Conservation (phyloP, 2,113 vertebrate species). For the Indicator maculatus region DNA sequence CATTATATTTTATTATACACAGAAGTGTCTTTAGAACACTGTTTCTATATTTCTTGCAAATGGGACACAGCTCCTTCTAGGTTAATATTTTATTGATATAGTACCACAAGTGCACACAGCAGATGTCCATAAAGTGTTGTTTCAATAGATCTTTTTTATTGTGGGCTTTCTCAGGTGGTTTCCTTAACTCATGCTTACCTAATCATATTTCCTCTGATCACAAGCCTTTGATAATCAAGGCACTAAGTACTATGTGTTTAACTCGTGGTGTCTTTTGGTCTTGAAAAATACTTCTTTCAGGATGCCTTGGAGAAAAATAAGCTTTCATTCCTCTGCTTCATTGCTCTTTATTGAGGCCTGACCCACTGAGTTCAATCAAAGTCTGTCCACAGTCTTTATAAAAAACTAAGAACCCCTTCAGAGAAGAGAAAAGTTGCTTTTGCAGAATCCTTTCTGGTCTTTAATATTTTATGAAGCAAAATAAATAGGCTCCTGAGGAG, state of each 20-base stretch:
- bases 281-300: background rate
- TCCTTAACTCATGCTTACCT: background rate
- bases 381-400: background rate
- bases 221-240: background rate
- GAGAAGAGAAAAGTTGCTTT: background rate
- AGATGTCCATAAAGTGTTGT: background rate
- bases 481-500: background rate
- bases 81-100: background rate
- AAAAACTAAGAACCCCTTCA: background rate
- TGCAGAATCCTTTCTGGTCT: background rate
- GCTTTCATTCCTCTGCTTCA: background rate
- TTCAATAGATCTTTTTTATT: background rate
- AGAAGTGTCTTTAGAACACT: background rate
- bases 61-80: background rate
- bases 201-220: background rate
- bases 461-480: conserved; percentile 26
- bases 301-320: background rate
- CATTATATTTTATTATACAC: conserved; percentile 10
- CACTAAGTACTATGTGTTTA: background rate
- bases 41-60: conserved; percentile 15
- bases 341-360: background rate
- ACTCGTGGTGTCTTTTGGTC: background rate
- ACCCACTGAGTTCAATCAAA: background rate
- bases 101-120: background rate
- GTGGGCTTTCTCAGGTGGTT: background rate